Percentiles rank a stretch among this genome's conserved stretches.
Evolutionary conservation across 2,113 vertebrate genomes (phyloP).

Genomic region (Pithys albifrons): DNA sequence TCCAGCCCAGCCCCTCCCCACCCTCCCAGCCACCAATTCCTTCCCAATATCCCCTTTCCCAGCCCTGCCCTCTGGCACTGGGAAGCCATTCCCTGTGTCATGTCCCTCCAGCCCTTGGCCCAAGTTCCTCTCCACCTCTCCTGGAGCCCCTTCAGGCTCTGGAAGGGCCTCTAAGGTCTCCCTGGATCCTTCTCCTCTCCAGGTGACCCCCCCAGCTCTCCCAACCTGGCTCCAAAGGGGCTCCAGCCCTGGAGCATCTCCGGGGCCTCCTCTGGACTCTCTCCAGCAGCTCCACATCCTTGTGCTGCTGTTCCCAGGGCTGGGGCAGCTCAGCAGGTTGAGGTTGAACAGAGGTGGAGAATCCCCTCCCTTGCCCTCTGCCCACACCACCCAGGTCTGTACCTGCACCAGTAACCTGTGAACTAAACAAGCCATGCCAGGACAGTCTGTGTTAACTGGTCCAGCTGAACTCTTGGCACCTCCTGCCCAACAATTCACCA

Average conservation of each 20-base stretch:
- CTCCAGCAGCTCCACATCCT: fast-evolving
- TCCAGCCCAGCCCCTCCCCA: too few species aligned
- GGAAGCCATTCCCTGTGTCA: too few species aligned
- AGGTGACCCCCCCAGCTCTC: neutral
- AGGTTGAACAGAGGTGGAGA: fast-evolving
- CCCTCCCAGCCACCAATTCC: too few species aligned
- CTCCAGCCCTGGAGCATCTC: neutral
- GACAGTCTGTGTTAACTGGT: neutral
- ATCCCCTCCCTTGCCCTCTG: neutral
- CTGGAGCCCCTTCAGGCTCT: neutral
- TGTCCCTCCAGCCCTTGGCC: too few species aligned
- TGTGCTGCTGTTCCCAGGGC: fast-evolving
- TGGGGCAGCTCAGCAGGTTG: neutral
- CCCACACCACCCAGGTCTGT: neutral
- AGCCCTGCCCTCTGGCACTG: too few species aligned
- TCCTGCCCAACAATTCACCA: neutral
- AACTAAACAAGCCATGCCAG: neutral
- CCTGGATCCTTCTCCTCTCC: neutral
- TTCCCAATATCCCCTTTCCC: too few species aligned
- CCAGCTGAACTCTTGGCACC: neutral
- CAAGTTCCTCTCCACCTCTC: neutral
- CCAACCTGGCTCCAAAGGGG: neutral
- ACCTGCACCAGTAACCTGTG: neutral
- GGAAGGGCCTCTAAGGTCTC: neutral
- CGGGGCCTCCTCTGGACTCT: fast-evolving